These are phyloP conservation scores for Nomada fabriciana DNA, from an alignment of 2,888 invertebrate species.

Conservation along the genomic window DNA sequence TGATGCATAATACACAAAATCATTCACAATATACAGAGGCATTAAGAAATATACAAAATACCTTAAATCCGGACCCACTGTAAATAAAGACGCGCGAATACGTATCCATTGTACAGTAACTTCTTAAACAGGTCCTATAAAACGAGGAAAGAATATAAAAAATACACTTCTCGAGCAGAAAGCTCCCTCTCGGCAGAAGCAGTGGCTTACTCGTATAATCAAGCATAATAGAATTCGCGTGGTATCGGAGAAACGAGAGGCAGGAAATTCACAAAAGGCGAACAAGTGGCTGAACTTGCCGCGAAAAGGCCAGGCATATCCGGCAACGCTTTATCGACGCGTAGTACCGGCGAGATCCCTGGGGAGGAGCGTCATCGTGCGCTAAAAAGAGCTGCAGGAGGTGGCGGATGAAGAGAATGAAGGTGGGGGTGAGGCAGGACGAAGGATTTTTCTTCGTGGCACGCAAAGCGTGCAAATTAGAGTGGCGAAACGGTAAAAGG, in stretches of 20 bases:
- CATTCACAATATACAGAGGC: too few relatives aligned
- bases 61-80: too few relatives aligned
- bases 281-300: conserved; percentile 14
- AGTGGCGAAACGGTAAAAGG: conserved; percentile 20
- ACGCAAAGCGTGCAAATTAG: conserved; percentile 57
- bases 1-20: too few relatives aligned
- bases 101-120: neutral
- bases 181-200: neutral
- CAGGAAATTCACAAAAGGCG: conserved; percentile 1
- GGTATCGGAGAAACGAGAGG: neutral
- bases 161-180: neutral
- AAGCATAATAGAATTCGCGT: neutral
- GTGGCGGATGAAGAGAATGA: neutral
- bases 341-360: neutral
- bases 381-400: conserved; percentile 3
- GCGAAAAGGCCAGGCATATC: neutral
- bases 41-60: too few relatives aligned
- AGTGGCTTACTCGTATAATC: neutral
- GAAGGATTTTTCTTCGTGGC: conserved; percentile 44
- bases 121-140: neutral
- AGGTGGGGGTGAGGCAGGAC: neutral
- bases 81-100: neutral
- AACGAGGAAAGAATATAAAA: neutral
- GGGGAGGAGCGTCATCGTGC: conserved; percentile 12
- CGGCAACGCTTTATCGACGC: conserved; percentile 35